Evolutionary conservation across 2,797 vertebrate species (phyloP), one percentile per base, ranked within the genome.

Genomic region (Esox masquinongy): DNA sequence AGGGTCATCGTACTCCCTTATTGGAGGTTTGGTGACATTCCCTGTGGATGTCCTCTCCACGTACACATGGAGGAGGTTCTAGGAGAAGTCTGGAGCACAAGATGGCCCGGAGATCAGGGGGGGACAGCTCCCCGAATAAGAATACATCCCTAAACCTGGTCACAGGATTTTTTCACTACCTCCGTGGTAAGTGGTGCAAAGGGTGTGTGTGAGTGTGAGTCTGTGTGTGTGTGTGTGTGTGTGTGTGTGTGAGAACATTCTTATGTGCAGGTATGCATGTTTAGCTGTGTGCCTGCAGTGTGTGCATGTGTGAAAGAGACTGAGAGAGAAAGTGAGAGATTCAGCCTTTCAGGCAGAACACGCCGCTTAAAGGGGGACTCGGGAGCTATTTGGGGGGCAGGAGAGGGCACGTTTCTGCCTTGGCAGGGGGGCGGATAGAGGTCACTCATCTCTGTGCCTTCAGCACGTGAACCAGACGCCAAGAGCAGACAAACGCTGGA

Each of bases 161-260:
- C 87, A 94, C 95, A 0, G 94, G 93, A 74, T 92, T 94, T 88
- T 94, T 89, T 87, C 95, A 93, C 85, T 95, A 90, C 86, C 84
- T 90, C 43, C 95, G 93, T 2, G 95, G 95, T 97, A 95, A 96
- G 96, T 96, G 89, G 87, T 83, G 80, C 79, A 86, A 69, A 17
- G 63, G 77, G 71, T 74, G 64, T 84, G 81, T 12, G 34, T 43
- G 59, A 63, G 68, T 71, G 75, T 76, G 36, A 63, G 74, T 76
- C 22, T 76, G 74, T 76, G 68, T 68, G 68, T 79, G 73, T 74
- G 51, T 77, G 78, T 29, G 67, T 77, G 50, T 71, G 74, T 53
- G 72, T 63, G 74, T 73, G 67, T 39, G 75, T 75, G 50, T 79
- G 2, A 19, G 73, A 14, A 61, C 12, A 61, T 50, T 14, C 2